Percentiles rank a stretch among this genome's conserved stretches.
Evolutionary conservation across 2,888 invertebrate genomes (phyloP).

Genomic region (Timema podura): DNA sequence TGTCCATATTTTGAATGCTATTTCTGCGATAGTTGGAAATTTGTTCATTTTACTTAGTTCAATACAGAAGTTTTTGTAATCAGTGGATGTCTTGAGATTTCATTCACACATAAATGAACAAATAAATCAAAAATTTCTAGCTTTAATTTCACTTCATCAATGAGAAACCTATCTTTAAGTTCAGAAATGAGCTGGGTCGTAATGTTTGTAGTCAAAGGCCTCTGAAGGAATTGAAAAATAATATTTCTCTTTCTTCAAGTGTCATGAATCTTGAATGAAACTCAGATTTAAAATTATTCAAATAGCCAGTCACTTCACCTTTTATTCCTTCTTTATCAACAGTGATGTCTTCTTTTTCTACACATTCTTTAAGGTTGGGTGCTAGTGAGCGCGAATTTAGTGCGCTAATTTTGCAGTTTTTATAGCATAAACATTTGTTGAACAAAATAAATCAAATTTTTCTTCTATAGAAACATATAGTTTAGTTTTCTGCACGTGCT

Average conservation of each 20-base stretch:
- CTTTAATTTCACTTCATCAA: neutral
- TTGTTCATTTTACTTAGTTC: constrained; percentile 6
- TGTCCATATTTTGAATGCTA: constrained; percentile 5
- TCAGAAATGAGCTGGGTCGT: neutral
- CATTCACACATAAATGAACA: constrained; percentile 8
- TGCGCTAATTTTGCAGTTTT: too few species aligned
- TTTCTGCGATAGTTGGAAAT: neutral
- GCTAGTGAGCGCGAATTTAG: too few species aligned
- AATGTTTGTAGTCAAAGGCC: constrained; percentile 10
- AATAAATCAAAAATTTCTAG: constrained; percentile 11
- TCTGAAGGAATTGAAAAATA: constrained; percentile 10
- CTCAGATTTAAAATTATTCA: constrained; percentile 1
- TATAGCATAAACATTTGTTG: too few species aligned
- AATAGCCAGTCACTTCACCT: neutral
- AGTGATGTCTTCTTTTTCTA: neutral
- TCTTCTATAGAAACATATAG: too few species aligned
- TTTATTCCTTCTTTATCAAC: neutral
- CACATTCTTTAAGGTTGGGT: neutral
- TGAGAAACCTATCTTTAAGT: constrained; percentile 5
- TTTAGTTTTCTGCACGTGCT: too few species aligned
- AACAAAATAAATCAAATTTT: too few species aligned
- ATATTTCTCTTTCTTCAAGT: neutral
- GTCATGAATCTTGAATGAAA: constrained; percentile 3
- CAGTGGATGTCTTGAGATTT: constrained; percentile 11
- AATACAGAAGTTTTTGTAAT: constrained; percentile 8